Base-by-base conservation (phyloP, 2,888 invertebrate species). In the Dolichopus griseipennis region DNA sequence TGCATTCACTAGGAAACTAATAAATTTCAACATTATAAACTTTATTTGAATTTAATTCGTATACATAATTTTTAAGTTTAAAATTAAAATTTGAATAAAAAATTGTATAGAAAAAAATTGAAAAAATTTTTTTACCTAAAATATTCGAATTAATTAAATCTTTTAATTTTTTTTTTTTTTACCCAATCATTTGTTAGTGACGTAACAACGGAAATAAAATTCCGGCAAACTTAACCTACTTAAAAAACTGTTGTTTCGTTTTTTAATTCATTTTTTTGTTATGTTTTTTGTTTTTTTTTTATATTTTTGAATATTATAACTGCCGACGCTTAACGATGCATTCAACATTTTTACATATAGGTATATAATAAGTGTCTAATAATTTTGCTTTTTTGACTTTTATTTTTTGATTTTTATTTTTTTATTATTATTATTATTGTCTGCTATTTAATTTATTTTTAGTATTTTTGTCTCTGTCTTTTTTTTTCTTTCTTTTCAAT, bases 181-280 rank as follows among this genome's bases (percentile, higher is more conserved):
- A 18, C 52, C 6, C 52, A 52, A 52, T 52, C 15, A 52, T 52
- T 15, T 52, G n/a, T 52, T n/a, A 52, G 52, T 52, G 62, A 63
- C 63, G 27, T 15, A 63, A 63, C 63, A 63, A 27, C 63, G 63
- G 63, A 63, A 63, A 63, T 63, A 63, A 63, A 33, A 63, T 52
- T 52, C 52, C 52, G 52, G 52, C 52, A 52, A 52, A 52, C 52
- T 52, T 52, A 52, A 52, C 52, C 52, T 52, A 52, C 52, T 52
- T 52, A 52, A 9, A 52, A 52, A 52, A 52, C 12, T 37, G 37
- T 52, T 52, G 52, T 52, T 52, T 12, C 9, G n/a, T 52, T 52
- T 18, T 52, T 18, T 52, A 18, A n/a, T n/a, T n/a, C n/a, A n/a
- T n/a, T n/a, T n/a, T n/a, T n/a, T n/a, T n/a, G n/a, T n/a, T n/a